phyloP scores from a whole-genome alignment of 2,113 vertebrate genomes.

The Triplophysa siluroides region DNA sequence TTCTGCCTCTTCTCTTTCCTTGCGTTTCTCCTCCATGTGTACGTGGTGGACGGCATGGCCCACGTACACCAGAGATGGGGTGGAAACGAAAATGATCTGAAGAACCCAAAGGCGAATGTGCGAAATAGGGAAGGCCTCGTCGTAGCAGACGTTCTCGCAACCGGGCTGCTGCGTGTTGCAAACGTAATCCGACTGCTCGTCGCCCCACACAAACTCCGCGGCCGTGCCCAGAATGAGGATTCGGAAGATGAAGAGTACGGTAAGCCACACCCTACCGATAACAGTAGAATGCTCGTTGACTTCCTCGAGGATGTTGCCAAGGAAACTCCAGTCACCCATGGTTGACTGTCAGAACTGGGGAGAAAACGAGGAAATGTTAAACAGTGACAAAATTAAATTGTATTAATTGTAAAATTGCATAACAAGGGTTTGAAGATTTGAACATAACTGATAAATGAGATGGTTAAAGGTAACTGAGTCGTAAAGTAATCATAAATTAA shows the following conservation, averaged over 20 bases:
- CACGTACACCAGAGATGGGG: conserved; percentile 83
- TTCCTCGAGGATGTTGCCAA: conserved; percentile 89
- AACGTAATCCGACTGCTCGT: conserved; percentile 88
- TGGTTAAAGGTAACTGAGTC: neutral
- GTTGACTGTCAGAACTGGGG: conserved; percentile 56
- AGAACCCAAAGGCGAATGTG: conserved; percentile 89
- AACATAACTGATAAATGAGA: neutral
- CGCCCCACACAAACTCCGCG: conserved; percentile 86
- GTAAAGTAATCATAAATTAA: too few relatives aligned
- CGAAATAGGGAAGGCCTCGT: conserved; percentile 88
- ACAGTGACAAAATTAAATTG: neutral
- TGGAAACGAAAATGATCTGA: conserved; percentile 90
- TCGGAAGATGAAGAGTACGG: conserved; percentile 88
- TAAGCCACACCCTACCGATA: conserved; percentile 87
- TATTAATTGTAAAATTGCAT: neutral
- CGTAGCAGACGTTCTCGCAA: conserved; percentile 89
- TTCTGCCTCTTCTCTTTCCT: conserved; percentile 76
- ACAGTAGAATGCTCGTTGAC: conserved; percentile 89
- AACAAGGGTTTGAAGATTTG: too few relatives aligned
- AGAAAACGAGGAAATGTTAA: conserved; percentile 9
- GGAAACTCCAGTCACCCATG: conserved; percentile 92
- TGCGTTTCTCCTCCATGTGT: conserved; percentile 84
- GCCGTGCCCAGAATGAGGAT: conserved; percentile 87
- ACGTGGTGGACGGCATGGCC: conserved; percentile 83
- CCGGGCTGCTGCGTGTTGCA: conserved; percentile 91